These are phyloP conservation scores for Adelges cooleyi DNA, from an alignment of 1,140 invertebrate species.

Conservation along the genomic window DNA sequence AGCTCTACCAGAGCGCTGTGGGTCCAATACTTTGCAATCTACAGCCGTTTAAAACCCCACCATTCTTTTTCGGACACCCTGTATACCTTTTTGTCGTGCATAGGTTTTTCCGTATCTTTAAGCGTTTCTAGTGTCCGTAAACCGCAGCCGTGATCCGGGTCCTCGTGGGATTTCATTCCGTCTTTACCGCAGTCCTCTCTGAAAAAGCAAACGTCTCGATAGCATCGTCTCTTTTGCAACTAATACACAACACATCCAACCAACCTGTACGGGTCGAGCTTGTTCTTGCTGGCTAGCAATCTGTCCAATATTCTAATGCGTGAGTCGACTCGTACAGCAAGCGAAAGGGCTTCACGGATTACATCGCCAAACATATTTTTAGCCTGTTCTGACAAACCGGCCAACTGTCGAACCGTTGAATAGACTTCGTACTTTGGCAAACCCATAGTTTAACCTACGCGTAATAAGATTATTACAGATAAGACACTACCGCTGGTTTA, in stretches of 20 bases:
- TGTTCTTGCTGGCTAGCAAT: conserved; percentile 85
- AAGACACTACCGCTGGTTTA: too few relatives aligned
- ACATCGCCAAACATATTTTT: conserved; percentile 95
- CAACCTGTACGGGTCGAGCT: conserved; percentile 87
- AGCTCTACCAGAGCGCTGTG: too few relatives aligned
- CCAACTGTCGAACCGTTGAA: conserved; percentile 82
- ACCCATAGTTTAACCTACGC: conserved; percentile 57
- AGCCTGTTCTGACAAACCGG: conserved; percentile 86
- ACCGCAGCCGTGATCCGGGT: conserved; percentile 98
- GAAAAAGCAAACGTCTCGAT: conserved; percentile 34
- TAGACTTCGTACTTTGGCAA: conserved; percentile 88
- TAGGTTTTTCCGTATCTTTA: conserved; percentile 84
- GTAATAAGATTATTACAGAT: neutral
- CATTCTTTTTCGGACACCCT: too few relatives aligned
- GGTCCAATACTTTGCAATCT: too few relatives aligned
- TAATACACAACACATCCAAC: neutral
- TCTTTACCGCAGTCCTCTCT: conserved; percentile 96
- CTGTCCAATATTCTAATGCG: conserved; percentile 87
- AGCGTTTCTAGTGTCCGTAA: conserved; percentile 95
- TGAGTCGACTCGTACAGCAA: conserved; percentile 74
- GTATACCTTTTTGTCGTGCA: conserved; percentile 80
- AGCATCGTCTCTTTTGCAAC: neutral
- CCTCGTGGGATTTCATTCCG: conserved; percentile 96
- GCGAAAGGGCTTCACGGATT: conserved; percentile 67
- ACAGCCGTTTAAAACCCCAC: too few relatives aligned